Evolutionary conservation across 2,888 invertebrate genomes (phyloP).

Genomic region (Dioctria rufipes): DNA sequence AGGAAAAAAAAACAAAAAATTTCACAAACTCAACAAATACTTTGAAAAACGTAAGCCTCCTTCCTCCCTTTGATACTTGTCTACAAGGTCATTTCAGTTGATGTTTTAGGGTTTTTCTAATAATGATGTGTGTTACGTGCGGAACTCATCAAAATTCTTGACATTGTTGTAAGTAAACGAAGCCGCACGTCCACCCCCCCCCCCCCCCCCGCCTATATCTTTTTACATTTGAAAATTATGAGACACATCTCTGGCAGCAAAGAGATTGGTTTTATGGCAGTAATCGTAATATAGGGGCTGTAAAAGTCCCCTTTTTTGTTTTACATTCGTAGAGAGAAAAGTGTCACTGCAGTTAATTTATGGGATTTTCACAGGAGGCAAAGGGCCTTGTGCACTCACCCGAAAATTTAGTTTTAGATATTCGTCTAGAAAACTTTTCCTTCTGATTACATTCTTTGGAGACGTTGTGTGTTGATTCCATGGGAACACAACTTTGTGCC

Average conservation of each 20-base stretch:
- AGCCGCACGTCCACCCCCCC: background rate
- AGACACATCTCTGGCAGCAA: slow-evolving; percentile 12
- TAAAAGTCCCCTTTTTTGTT: background rate
- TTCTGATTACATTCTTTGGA: slow-evolving; percentile 3
- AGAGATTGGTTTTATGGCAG: slow-evolving; percentile 5
- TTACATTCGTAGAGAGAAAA: slow-evolving; percentile 2
- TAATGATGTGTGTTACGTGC: slow-evolving; percentile 49
- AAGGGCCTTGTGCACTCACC: slow-evolving; percentile 4
- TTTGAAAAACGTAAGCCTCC: background rate
- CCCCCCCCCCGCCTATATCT: background rate
- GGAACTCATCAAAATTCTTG: slow-evolving; percentile 52
- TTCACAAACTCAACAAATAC: slow-evolving; percentile 2
- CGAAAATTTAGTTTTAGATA: slow-evolving; percentile 19
- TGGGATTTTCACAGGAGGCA: background rate
- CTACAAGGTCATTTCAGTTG: slow-evolving; percentile 30
- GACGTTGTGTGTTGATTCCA: too few species aligned
- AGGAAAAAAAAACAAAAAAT: background rate
- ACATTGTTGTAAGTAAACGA: slow-evolving; percentile 27
- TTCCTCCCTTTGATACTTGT: background rate
- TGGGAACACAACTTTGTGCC: too few species aligned
- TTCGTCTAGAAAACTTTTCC: slow-evolving; percentile 1
- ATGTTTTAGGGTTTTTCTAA: slow-evolving; percentile 48
- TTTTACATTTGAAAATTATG: slow-evolving; percentile 22
- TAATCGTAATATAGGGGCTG: background rate
- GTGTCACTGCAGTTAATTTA: slow-evolving; percentile 22